A percentile compares a stretch with the other conserved stretches of the same genome.
Conservation (phyloP, 2,888 invertebrate genomes). For the Holacanthella duospinosa region DNA sequence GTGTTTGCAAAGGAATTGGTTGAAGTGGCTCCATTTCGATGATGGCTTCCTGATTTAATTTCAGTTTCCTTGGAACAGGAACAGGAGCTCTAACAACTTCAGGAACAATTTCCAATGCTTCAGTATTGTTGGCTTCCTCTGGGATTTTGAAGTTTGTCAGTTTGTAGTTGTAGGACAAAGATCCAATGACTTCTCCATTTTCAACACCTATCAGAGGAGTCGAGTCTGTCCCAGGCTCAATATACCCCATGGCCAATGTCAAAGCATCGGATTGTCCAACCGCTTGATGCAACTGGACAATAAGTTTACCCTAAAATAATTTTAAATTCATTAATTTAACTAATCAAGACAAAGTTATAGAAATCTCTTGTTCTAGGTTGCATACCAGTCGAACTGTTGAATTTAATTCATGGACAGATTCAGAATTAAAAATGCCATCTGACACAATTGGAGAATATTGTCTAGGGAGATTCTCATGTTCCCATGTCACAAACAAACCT, state of each 20-base stretch:
- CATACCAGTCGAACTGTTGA: background rate
- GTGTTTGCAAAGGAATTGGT: background rate
- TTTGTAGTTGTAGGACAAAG: conserved; percentile 11
- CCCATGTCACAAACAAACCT: conserved; percentile 19
- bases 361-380: no score
- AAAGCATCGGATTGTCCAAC: conserved; percentile 15
- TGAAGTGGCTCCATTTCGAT: background rate
- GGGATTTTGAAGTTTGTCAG: background rate
- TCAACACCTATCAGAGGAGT: background rate
- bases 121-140: background rate
- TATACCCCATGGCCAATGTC: conserved; percentile 12
- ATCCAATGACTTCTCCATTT: conserved; percentile 7
- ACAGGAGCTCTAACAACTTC: background rate
- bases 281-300: conserved; percentile 19
- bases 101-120: background rate
- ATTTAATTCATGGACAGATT: conserved; percentile 11
- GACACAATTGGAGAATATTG: conserved; percentile 18
- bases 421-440: conserved; percentile 16
- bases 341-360: background rate
- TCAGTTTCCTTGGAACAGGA: background rate
- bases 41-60: background rate
- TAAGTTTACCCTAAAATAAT: conserved; percentile 8
- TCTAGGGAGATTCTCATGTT: conserved; percentile 12
- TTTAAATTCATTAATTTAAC: background rate
- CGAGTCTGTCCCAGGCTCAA: background rate